phyloP scores from a whole-genome alignment of 92 coral and sea anemone genomes.

The Phenganax marumi region DNA sequence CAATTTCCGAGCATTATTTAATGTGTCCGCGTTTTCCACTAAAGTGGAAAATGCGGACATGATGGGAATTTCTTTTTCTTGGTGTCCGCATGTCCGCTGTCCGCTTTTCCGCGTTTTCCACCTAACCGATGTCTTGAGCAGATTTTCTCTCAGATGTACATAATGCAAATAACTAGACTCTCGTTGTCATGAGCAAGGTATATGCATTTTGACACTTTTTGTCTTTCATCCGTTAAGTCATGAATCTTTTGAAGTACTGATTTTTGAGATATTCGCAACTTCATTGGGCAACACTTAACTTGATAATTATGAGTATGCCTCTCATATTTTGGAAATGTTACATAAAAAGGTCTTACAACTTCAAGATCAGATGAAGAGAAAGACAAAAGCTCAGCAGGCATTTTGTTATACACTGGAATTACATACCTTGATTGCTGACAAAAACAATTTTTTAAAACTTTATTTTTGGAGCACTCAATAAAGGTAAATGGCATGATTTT shows the following conservation, averaged over 20 bases:
- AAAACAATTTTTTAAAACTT: neutral
- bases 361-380: neutral
- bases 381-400: neutral
- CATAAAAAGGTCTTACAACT: constrained; percentile 38
- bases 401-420: neutral
- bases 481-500: neutral
- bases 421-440: neutral
- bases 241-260: constrained; percentile 18
- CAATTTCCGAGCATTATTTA: too few relatives aligned
- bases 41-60: too few relatives aligned
- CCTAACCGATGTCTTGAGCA: neutral
- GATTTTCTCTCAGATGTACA: neutral
- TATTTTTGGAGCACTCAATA: neutral
- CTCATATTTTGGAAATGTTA: neutral
- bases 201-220: neutral
- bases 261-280: neutral
- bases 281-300: neutral
- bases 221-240: neutral
- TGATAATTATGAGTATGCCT: constrained; percentile 39
- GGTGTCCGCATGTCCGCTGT: too few relatives aligned
- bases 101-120: too few relatives aligned
- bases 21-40: too few relatives aligned
- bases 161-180: neutral
- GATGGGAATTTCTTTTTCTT: too few relatives aligned
- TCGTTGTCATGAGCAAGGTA: neutral